Evolutionary conservation across 2,888 invertebrate genomes (phyloP).

Genomic region (Cheilosia scutellata): DNA sequence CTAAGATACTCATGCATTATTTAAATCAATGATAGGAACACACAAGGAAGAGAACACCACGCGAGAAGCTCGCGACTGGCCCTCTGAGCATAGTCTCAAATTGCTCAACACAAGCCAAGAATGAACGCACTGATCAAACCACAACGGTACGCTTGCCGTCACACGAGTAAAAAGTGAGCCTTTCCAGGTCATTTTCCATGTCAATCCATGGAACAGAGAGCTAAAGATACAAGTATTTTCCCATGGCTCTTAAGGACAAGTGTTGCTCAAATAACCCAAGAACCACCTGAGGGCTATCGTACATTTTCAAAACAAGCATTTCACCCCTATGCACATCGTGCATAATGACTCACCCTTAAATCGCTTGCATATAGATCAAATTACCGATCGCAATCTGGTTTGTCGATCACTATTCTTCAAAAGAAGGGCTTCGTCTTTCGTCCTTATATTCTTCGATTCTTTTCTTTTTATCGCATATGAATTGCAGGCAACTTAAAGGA

Average conservation of each 20-base stretch:
- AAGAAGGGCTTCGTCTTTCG: conserved; percentile 46
- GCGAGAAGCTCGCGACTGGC: conserved; percentile 74
- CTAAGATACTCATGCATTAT: conserved; percentile 10
- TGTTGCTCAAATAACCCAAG: conserved; percentile 46
- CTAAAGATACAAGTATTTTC: conserved; percentile 52
- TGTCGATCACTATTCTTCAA: conserved; percentile 44
- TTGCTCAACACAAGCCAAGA: conserved; percentile 61
- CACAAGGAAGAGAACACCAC: conserved; percentile 46
- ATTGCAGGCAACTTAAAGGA: conserved; percentile 37
- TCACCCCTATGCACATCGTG: conserved; percentile 46
- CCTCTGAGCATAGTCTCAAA: conserved; percentile 47
- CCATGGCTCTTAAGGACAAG: conserved; percentile 67
- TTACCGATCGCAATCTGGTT: conserved; percentile 66
- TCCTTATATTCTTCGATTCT: conserved; percentile 22
- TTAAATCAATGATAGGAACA: conserved; percentile 31
- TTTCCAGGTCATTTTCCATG: conserved; percentile 30
- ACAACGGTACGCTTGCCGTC: conserved; percentile 43
- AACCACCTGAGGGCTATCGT: conserved; percentile 58
- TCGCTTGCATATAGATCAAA: conserved; percentile 69
- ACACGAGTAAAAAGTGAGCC: conserved; percentile 66
- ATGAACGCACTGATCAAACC: conserved; percentile 14
- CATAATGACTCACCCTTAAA: conserved; percentile 48
- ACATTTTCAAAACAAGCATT: conserved; percentile 52
- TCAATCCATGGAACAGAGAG: conserved; percentile 8
- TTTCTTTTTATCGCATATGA: conserved; percentile 49